Evolutionary conservation across 1,140 invertebrate species (phyloP).

Genomic region (Scaptomyza hsui): DNA sequence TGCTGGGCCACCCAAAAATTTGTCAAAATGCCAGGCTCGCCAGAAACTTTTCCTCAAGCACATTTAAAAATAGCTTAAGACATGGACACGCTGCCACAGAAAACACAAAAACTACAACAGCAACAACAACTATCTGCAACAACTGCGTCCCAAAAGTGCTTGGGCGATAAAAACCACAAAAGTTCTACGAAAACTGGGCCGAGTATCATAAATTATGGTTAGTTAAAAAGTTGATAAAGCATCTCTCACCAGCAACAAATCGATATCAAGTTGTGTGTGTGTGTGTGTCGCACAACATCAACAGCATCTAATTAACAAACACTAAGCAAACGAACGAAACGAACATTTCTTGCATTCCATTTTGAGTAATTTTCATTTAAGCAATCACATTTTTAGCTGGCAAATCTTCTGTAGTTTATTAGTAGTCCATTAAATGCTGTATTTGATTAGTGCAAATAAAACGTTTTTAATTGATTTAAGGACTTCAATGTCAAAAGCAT

Average conservation of each 20-base stretch:
- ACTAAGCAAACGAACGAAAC: background rate
- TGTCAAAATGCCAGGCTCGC: conserved; percentile 9
- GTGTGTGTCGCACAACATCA: no score
- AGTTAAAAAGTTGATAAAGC: conserved; percentile 67
- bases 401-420: background rate
- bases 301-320: conserved; percentile 45
- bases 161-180: conserved; percentile 35
- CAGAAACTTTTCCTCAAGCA: conserved; percentile 31
- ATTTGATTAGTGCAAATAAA: background rate
- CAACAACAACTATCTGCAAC: conserved; percentile 1
- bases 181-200: conserved; percentile 43
- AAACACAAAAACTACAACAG: conserved; percentile 7
- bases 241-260: conserved; percentile 26
- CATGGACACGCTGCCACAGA: conserved; percentile 43
- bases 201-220: conserved; percentile 76
- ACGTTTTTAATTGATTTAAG: conserved; percentile 1
- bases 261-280: conserved; percentile 36
- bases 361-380: background rate
- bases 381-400: background rate
- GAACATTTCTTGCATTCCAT: background rate
- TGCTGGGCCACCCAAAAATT: conserved; percentile 50
- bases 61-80: conserved; percentile 82
- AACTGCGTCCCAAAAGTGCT: conserved; percentile 35
- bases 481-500: conserved; percentile 6
- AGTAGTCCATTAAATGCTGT: background rate